Base-by-base conservation (phyloP, 2,113 vertebrate species). In the Cyanocitta stelleri region DNA sequence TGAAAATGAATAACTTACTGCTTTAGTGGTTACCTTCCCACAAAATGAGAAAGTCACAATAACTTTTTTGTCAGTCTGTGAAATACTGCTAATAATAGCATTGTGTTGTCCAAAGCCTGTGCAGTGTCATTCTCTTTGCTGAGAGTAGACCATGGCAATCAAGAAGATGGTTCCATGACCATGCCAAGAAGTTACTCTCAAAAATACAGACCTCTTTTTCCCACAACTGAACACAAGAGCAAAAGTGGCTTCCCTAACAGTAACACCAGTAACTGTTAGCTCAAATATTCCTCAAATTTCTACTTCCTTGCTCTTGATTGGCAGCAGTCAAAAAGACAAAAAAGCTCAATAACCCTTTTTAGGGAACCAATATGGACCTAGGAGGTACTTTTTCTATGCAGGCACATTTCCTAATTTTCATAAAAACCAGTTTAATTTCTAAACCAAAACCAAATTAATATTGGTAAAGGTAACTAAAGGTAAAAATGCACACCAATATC, bases 401-500 rank as follows among this genome's bases (percentile, higher is more conserved):
- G 26, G n/a, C 16, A 21, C 5, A 5, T 23, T 54, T 86, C 9
- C 16, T 17, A 16, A 18, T 27, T 80, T 54, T 46, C 13, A 4
- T 23, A 82, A 75, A 1, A 5, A 58, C n/a, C 21, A 67, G 7
- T 29, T 8, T 16, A n/a, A 93, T 11, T 20, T 61, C 41, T 21
- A 66, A 69, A 87, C 0, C 4, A 77, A 68, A 77, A 41, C 2
- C 13, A 64, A 81, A 51, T 43, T 49, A 61, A 66, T 8, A 51
- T 0, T 30, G 7, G 30, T 23, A 85, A n/a, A n/a, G n/a, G n/a
- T n/a, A n/a, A n/a, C n/a, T n/a, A 30, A 41, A 30, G 5, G 16
- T 19, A 55, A 24, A 73, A 81, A 11, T 4, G 3, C n/a, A 35
- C 46, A 68, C 49, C 17, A 20, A 27, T 4, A 64, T 5, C 41